Evolutionary conservation across 2,797 vertebrate genomes (phyloP).

Genomic region (Sebastes variabilis): DNA sequence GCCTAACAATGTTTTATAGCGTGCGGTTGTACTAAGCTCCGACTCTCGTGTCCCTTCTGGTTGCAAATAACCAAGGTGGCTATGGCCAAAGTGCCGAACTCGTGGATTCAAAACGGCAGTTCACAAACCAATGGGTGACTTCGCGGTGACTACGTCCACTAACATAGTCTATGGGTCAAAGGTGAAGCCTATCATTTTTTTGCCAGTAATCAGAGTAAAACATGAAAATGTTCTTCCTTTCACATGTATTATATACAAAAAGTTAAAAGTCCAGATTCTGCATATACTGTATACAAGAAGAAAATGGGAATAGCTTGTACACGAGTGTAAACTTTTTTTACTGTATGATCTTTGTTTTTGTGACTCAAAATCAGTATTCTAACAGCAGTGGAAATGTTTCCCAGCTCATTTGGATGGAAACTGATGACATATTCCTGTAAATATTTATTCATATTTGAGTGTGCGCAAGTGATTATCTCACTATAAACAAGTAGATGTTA

Average conservation of each 20-base stretch:
- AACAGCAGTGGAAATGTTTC: neutral
- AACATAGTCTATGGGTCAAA: neutral
- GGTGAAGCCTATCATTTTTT: neutral
- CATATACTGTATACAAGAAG: neutral
- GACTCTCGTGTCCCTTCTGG: too few relatives aligned
- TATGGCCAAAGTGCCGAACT: too few relatives aligned
- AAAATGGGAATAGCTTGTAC: neutral
- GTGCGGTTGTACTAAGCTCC: too few relatives aligned
- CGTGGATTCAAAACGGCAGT: too few relatives aligned
- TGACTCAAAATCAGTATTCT: neutral
- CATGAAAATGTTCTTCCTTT: neutral
- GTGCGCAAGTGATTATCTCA: neutral
- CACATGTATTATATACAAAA: neutral
- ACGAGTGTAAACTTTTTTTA: neutral
- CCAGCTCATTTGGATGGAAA: neutral
- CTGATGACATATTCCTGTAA: neutral
- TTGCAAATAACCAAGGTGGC: too few relatives aligned
- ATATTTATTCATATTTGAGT: neutral
- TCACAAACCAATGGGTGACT: too few relatives aligned
- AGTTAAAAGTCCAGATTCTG: neutral
- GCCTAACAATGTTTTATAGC: too few relatives aligned
- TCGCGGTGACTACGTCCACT: too few relatives aligned
- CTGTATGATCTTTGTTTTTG: neutral
- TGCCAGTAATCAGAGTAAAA: neutral
- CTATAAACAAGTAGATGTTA: neutral